Evolutionary conservation across 2,797 vertebrate species (phyloP), one percentile per base, ranked within the genome.

Genomic region (Anableps anableps): DNA sequence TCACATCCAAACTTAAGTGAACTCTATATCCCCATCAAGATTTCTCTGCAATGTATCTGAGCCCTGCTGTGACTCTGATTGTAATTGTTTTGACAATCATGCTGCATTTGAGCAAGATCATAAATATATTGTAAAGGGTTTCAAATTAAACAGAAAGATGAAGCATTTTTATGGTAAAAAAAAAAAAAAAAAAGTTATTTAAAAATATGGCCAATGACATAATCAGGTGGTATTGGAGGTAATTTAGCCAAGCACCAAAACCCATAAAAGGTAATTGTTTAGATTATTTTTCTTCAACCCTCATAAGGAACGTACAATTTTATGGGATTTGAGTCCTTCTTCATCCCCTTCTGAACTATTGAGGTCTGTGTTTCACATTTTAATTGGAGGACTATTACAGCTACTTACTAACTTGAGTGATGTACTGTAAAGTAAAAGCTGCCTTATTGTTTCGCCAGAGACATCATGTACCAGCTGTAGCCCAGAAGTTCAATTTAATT

Each of bases 41-140:
- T 74, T 79, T 82, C 83, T 81, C 86, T 78, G 82, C 77, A 79
- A 80, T 26, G 13, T 68, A 76, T 75, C 80, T 81, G 73, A 85
- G 53, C 72, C 80, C 85, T 74, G 50, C 78, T 83, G 86, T 17
- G 88, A 70, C 68, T 74, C 50, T 84, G 84, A 91, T 86, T 91
- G 77, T 13, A 76, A 82, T 48, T 76, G 70, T 23, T 55, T 83
- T 72, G 17, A 90, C 84, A 83, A 87, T 88, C 48, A 84, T 38
- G 72, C 26, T 77, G 74, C 48, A 47, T 79, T 85, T 81, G 62
- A 77, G 53, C 43, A 21, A 50, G 38, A 13, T 87, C 83, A 87
- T 87, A 76, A 71, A 68, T 68, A 36, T 68, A 41, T 36, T 50
- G 23, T 1, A 13, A 3, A 50, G 11, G 60, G 34, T 19, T 64